Conservation (phyloP, 2,888 invertebrate species). For the Drosophila histrio region DNA sequence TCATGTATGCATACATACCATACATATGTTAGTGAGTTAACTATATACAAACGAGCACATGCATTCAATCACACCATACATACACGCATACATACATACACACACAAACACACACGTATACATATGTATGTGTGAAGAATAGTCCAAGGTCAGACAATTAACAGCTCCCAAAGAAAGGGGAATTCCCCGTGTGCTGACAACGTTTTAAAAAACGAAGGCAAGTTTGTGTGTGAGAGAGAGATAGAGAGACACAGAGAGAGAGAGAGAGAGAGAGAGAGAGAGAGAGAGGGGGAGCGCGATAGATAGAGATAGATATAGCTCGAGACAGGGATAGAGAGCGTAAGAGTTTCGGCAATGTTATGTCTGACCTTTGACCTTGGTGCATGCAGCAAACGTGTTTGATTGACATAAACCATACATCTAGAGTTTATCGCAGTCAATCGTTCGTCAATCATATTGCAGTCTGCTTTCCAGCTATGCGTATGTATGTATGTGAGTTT, state of each 20-base stretch:
- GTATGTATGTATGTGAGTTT: constrained; percentile 9
- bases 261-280: background rate
- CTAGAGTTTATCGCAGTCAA: background rate
- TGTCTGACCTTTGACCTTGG: constrained; percentile 37
- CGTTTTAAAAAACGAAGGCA: too few species aligned
- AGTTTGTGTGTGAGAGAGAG: too few species aligned
- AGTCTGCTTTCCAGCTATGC: constrained; percentile 13
- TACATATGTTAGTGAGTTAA: constrained; percentile 7
- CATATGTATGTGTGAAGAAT: constrained; percentile 6
- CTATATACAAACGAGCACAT: constrained; percentile 29
- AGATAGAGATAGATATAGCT: constrained; percentile 26
- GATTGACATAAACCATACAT: constrained; percentile 7
- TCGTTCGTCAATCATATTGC: background rate
- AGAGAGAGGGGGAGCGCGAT: background rate
- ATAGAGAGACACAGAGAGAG: too few species aligned
- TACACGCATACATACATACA: constrained; percentile 15
- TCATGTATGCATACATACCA: background rate
- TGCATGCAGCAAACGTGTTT: constrained; percentile 35
- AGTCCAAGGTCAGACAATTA: constrained; percentile 33
- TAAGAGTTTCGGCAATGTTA: background rate
- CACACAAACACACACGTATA: constrained; percentile 25
- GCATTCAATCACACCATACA: constrained; percentile 17
- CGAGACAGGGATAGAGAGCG: constrained; percentile 1
- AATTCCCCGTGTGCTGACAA: background rate
- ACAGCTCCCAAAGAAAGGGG: background rate